phyloP scores from a whole-genome alignment of 2,113 vertebrate genomes.

The Vireo altiloquus region DNA sequence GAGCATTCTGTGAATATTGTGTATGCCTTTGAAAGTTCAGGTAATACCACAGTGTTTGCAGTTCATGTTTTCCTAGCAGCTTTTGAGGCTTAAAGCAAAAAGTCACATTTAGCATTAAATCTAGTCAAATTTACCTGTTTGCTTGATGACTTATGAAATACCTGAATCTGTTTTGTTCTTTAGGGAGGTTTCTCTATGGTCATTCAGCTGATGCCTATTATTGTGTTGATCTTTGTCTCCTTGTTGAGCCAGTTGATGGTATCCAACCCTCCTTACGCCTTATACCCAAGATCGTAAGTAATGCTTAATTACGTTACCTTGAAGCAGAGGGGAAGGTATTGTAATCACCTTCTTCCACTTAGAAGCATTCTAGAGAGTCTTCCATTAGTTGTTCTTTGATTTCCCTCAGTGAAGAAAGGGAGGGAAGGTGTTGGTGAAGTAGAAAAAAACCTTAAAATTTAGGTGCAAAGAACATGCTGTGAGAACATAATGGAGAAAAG shows the following conservation, averaged over 20 bases:
- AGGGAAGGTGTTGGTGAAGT: background rate
- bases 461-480: background rate
- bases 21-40: background rate
- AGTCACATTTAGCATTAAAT: background rate
- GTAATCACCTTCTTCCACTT: background rate
- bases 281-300: constrained; percentile 93
- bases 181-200: constrained; percentile 98
- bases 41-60: background rate
- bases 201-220: constrained; percentile 95
- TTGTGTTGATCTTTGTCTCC: constrained; percentile 93
- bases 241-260: constrained; percentile 97
- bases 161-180: constrained; percentile 28
- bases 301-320: background rate
- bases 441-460: background rate
- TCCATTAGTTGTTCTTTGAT: background rate
- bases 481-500: background rate
- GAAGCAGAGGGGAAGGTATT: background rate
- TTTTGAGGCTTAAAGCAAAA: background rate
- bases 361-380: background rate
- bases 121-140: background rate
- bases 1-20: background rate
- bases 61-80: background rate
- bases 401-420: background rate
- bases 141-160: background rate
- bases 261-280: constrained; percentile 91